Evolutionary conservation across 2,113 vertebrate species (phyloP).

Genomic region (Delphinapterus leucas): DNA sequence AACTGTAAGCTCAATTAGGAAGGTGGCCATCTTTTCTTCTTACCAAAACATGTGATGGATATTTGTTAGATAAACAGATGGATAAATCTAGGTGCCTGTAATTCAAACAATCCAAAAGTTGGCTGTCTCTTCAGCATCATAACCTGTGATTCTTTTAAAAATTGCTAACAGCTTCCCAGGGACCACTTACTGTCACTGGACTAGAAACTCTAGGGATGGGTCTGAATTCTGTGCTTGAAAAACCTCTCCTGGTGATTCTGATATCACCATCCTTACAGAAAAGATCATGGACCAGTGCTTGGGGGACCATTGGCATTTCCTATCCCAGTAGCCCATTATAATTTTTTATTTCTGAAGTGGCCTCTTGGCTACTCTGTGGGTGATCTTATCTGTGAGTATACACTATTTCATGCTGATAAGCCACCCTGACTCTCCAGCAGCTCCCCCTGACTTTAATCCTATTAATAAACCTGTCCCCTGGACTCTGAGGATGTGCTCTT

Average conservation of each 20-base stretch:
- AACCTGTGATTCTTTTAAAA: neutral
- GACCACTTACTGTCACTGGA: neutral
- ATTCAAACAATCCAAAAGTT: neutral
- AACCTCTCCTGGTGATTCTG: neutral
- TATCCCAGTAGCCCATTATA: neutral
- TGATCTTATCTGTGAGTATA: conserved; percentile 21
- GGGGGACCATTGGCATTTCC: neutral
- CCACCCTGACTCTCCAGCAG: neutral
- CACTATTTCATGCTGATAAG: conserved; percentile 58
- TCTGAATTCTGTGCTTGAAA: neutral
- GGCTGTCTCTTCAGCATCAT: neutral
- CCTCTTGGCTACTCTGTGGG: neutral
- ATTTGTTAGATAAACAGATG: neutral
- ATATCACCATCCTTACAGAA: neutral
- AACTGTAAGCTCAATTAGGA: neutral
- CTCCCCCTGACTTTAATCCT: conserved; percentile 51
- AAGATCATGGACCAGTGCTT: neutral
- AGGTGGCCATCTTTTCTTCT: neutral
- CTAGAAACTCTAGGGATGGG: neutral
- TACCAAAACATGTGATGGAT: neutral
- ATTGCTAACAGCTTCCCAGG: neutral
- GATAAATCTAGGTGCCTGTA: neutral
- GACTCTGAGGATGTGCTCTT: conserved; percentile 47
- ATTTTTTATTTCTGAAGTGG: neutral
- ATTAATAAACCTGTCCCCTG: conserved; percentile 66